Conservation (phyloP, 2,113 vertebrate species). For the Callopanchax toddi region DNA sequence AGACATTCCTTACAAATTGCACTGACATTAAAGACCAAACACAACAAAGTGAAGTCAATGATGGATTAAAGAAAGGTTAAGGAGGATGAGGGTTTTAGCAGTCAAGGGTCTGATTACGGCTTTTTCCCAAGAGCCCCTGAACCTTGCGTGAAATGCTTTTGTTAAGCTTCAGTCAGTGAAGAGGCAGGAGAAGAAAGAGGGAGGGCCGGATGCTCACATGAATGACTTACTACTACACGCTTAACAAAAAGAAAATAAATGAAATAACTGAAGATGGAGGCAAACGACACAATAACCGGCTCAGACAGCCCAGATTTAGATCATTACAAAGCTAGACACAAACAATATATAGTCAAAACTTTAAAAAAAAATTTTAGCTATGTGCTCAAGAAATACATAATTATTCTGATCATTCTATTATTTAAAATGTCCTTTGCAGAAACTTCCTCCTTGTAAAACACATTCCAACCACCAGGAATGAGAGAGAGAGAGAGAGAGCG, state of each 20-base stretch:
- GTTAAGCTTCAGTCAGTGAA: neutral
- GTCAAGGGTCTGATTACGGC: neutral
- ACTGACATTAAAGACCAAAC: conserved; percentile 8
- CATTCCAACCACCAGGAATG: conserved; percentile 65
- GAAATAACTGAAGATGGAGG: neutral
- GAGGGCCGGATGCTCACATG: neutral
- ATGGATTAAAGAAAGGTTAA: conserved; percentile 2
- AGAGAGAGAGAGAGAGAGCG: no score
- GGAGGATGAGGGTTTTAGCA: neutral
- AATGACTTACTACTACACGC: neutral
- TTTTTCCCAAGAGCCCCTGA: neutral
- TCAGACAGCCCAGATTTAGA: no score
- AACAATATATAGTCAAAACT: neutral
- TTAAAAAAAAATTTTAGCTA: neutral
- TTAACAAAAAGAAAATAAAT: neutral
- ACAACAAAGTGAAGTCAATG: neutral
- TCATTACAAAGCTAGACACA: neutral
- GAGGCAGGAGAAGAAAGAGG: neutral
- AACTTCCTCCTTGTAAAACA: conserved; percentile 59
- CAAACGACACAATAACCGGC: neutral
- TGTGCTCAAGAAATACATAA: neutral
- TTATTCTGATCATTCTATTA: neutral
- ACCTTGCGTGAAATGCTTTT: conserved; percentile 1
- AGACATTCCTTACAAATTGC: neutral
- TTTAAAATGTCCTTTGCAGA: conserved; percentile 9